Evolutionary conservation across 1,140 invertebrate species (phyloP), one percentile per base, ranked within the genome.

Genomic region (Aradophagus sp.): DNA sequence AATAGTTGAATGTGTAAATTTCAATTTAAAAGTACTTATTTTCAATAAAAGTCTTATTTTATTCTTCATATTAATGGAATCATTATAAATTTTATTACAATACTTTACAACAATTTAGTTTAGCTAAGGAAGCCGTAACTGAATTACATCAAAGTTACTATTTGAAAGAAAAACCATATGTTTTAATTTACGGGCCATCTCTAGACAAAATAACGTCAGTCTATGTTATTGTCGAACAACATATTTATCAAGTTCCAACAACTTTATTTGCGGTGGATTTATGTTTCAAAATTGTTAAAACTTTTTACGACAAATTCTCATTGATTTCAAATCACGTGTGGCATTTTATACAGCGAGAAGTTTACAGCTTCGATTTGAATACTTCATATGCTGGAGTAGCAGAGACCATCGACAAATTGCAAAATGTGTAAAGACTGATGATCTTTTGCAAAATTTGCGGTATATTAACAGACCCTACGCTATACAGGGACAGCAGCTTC

Each of bases 251-350:
- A 52, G 36, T 62, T 19, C 19, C 31, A 12, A 35, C n/a, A 8
- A 1, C 39, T 10, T n/a, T 23, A 16, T 32, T 20, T 14, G 59
- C 48, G 1, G 39, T 63, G 0, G 48, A 63, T 38, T 20, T 52
- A 5, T 52, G 47, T 16, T 63, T 63, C 14, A 7, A 63, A 45
- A 20, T 7, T 13, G 11, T 32, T 0, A 63, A 63, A 53, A 45
- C 41, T 23, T 53, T 63, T 13, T 11, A 8, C 2, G 34, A 45
- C 2, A 32, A 53, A 1, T 53, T 45, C 45, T 63, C 39, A 0
- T 4, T 32, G 3, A 32, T 63, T 19, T 53, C 8, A 17, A 44
- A 55, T 26, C 48, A 63, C 13, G 7, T 63, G 0, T 63, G 48
- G 59, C 32, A 63, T 10, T 53, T 63, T 35, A 14, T 63, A 8